These are phyloP conservation scores for Lasiurus cinereus DNA, from an alignment of 2,113 vertebrate genomes.

Conservation along the genomic window DNA sequence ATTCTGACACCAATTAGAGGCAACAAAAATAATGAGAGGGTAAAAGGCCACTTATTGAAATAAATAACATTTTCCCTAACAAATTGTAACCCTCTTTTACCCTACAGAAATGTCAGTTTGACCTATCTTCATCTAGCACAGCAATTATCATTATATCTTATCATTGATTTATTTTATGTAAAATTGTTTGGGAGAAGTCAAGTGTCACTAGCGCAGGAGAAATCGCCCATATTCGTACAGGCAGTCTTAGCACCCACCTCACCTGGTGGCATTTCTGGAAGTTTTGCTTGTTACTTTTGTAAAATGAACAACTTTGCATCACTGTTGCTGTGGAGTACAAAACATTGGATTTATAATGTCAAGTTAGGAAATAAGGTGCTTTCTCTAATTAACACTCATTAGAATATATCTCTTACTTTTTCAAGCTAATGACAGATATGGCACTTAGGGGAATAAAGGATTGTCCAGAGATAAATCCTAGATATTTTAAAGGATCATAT, in stretches of 20 bases:
- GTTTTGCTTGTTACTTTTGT: constrained; percentile 39
- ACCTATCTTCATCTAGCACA: not conserved
- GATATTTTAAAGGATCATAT: constrained; percentile 65
- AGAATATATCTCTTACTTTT: constrained; percentile 73
- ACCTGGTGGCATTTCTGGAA: constrained; percentile 51
- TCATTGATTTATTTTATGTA: constrained; percentile 66
- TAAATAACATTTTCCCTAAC: constrained; percentile 20
- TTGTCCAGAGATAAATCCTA: constrained; percentile 60
- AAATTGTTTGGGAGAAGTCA: constrained; percentile 27
- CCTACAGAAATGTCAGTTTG: not conserved
- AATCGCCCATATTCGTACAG: constrained; percentile 12
- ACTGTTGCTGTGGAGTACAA: constrained; percentile 11
- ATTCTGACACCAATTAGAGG: constrained; percentile 75
- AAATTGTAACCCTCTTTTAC: not conserved
- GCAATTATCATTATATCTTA: constrained; percentile 45
- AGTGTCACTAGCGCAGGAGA: not conserved
- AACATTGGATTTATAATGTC: constrained; percentile 71
- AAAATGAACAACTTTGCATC: constrained; percentile 48
- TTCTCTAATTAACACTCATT: constrained; percentile 68
- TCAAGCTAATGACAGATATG: constrained; percentile 79
- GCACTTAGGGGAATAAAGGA: constrained; percentile 68
- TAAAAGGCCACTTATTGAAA: constrained; percentile 51
- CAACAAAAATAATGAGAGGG: constrained; percentile 66
- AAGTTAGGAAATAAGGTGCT: constrained; percentile 60
- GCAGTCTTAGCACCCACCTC: constrained; percentile 45